Evolutionary conservation across 2,797 vertebrate genomes (phyloP).

Genomic region (Darevskia nairensis): DNA sequence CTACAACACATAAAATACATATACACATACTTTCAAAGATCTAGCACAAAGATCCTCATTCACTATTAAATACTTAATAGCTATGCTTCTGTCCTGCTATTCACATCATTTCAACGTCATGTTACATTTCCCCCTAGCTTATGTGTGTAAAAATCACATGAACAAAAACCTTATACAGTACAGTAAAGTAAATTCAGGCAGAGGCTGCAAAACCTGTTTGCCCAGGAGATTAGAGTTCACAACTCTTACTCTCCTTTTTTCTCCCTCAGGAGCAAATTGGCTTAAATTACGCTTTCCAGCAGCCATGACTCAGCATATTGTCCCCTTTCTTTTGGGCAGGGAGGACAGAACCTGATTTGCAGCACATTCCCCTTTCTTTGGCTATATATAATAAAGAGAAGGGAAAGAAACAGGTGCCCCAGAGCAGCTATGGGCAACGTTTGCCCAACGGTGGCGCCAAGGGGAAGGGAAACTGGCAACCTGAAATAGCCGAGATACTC

Average conservation of each 20-base stretch:
- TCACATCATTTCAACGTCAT: not conserved
- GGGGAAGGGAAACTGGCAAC: not conserved
- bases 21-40: not conserved
- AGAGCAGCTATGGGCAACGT: not conserved
- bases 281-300: not conserved
- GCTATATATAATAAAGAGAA: not conserved
- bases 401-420: not conserved
- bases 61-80: not conserved
- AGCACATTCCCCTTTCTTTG: not conserved
- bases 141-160: not conserved
- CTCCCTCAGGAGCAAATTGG: not conserved
- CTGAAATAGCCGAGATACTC: not conserved
- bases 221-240: not conserved
- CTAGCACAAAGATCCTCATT: not conserved
- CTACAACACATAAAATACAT: not conserved
- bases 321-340: not conserved
- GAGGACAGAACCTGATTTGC: not conserved
- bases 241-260: not conserved
- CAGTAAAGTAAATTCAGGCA: not conserved
- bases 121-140: not conserved
- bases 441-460: not conserved
- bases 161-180: not conserved
- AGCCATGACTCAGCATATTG: slow-evolving; percentile 25
- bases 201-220: slow-evolving; percentile 12
- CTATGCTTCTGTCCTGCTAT: not conserved